Evolutionary conservation across 1,140 invertebrate genomes (phyloP).

Genomic region (Drosophila pectinifera): DNA sequence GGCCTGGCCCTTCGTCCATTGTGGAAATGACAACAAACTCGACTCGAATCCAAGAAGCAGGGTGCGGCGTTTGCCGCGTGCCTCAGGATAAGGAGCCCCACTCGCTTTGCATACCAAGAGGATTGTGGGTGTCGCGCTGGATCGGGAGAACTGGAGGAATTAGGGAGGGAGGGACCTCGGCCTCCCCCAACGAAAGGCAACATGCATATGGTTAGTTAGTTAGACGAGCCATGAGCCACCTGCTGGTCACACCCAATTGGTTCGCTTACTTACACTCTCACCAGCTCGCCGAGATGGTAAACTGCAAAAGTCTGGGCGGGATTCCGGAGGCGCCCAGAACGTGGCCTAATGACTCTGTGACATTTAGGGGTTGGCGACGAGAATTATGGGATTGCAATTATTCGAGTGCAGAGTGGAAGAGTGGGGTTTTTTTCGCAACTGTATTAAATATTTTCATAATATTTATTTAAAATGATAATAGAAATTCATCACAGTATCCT

Average conservation of each 20-base stretch:
- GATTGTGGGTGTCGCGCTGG: background rate
- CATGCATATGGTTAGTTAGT: constrained; percentile 77
- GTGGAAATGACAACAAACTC: constrained; percentile 72
- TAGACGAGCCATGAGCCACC: constrained; percentile 43
- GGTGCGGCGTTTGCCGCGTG: constrained; percentile 63
- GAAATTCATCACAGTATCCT: too few relatives aligned
- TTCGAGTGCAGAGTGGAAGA: background rate
- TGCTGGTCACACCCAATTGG: constrained; percentile 71
- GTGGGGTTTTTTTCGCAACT: background rate
- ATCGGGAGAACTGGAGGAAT: background rate
- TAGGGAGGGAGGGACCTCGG: background rate
- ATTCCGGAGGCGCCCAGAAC: constrained; percentile 25
- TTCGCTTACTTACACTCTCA: constrained; percentile 19
- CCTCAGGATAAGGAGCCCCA: constrained; percentile 42
- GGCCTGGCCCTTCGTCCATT: constrained; percentile 15
- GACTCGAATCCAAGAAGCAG: constrained; percentile 52
- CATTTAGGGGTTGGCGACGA: constrained; percentile 46
- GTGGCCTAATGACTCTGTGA: constrained; percentile 66
- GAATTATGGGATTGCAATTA: constrained; percentile 71
- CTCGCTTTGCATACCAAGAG: constrained; percentile 58
- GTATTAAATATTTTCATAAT: background rate
- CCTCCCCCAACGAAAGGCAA: constrained; percentile 57
- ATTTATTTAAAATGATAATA: too few relatives aligned
- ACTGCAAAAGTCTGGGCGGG: constrained; percentile 24
- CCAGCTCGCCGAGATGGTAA: constrained; percentile 15